phyloP scores from a whole-genome alignment of 2,888 invertebrate species.

The Enchytraeus crypticus region DNA sequence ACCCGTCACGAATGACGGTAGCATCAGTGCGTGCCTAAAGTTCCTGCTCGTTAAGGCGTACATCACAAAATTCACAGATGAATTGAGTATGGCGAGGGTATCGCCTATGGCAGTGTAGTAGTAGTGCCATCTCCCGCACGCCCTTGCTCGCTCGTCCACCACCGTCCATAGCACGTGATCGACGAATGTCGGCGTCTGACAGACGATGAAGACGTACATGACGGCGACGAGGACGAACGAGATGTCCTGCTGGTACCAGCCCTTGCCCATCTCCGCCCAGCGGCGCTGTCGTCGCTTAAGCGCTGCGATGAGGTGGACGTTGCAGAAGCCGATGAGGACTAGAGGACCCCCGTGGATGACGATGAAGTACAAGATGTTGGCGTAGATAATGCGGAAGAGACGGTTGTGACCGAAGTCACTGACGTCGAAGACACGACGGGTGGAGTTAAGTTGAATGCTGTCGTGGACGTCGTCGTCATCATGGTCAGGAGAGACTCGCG shows the following conservation, averaged over 20 bases:
- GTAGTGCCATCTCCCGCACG: slow-evolving; percentile 27
- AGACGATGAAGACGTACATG: slow-evolving; percentile 27
- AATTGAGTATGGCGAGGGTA: slow-evolving; percentile 24
- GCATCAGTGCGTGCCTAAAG: slow-evolving; percentile 15
- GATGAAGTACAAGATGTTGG: slow-evolving; percentile 27
- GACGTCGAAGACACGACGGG: slow-evolving; percentile 16
- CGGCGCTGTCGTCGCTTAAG: slow-evolving; percentile 22
- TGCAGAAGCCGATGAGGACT: slow-evolving; percentile 23
- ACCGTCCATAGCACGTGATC: slow-evolving; percentile 29
- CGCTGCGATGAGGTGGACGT: slow-evolving; percentile 25
- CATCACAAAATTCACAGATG: slow-evolving; percentile 28
- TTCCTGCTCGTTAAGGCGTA: slow-evolving; percentile 26
- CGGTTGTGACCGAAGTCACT: slow-evolving; percentile 26
- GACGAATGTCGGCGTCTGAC: slow-evolving; percentile 29
- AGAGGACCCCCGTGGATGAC: slow-evolving; percentile 29
- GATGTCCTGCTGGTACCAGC: slow-evolving; percentile 27
- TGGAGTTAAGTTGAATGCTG: too few relatives aligned
- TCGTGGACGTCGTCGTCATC: too few relatives aligned
- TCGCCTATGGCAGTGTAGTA: slow-evolving; percentile 30
- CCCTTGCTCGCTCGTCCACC: slow-evolving; percentile 14
- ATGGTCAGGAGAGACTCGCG: too few relatives aligned
- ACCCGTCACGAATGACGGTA: not conserved
- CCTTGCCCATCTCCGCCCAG: slow-evolving; percentile 18
- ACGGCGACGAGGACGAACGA: slow-evolving; percentile 27
- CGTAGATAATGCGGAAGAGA: slow-evolving; percentile 26